Base-by-base conservation (phyloP, 92 coral and sea anemone species). In the Metridium senile region DNA sequence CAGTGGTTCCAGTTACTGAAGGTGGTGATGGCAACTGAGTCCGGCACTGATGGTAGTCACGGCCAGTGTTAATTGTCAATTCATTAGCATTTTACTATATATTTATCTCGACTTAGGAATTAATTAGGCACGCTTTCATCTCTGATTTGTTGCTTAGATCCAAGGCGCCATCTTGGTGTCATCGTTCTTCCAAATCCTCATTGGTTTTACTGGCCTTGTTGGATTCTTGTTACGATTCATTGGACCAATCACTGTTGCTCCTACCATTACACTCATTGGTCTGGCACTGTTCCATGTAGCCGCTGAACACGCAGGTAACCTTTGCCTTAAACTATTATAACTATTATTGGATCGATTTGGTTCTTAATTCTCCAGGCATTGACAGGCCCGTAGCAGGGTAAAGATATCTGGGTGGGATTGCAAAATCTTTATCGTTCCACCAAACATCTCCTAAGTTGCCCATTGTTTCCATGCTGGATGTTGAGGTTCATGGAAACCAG, bases 101-200 rank as follows among this genome's bases (percentile, higher is more conserved):
- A n/a, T n/a, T n/a, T n/a, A n/a, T n/a, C n/a, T n/a, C 13, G 49
- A 39, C 13, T 39, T 6, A 39, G 6, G 6, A 13, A 39, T 39
- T 39, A 13, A 39, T 39, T 39, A 13, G 13, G 6, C 13, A 39
- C 13, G 49, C 6, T 13, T 13, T 39, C 13, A 13, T 39, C 49
- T 39, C 6, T 6, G 8, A 39, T 70, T 3, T 39, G 29, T 66
- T 71, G 4, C n/a, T 43, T 62, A 93, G 98, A 79, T 93, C 26
- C 98, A 93, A 71, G 97, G 98, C 34, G 98, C 98, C 66, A 88
- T 93, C 26, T 71, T 89, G 85, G 89, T 88, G n/a, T 82, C 98
- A 8, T 84, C 98, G 11, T 28, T 93, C 66, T 80, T 93, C 80
- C 90, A 93, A 80, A 73, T 91, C 11, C 26, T 91, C 11, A 58